Evolutionary conservation across 2,888 invertebrate species (phyloP).

Genomic region (Calephelis perditalis): DNA sequence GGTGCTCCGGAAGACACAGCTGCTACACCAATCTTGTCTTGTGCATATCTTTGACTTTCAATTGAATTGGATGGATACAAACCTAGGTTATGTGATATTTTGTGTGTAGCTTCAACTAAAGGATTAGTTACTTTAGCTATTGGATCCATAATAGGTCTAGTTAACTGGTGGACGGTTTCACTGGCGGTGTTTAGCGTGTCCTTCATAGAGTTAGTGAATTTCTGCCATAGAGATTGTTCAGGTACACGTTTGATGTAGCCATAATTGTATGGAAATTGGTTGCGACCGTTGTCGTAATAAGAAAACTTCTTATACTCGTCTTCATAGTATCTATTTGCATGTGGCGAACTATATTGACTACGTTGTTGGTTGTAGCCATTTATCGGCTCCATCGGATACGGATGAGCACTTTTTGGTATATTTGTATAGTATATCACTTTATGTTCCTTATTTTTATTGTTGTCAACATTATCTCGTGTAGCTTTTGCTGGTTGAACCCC

Average conservation of each 20-base stretch:
- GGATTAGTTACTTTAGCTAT: conserved; percentile 80
- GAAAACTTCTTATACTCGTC: conserved; percentile 73
- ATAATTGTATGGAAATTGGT: conserved; percentile 79
- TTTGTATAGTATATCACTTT: conserved; percentile 73
- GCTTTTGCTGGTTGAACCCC: conserved; percentile 87
- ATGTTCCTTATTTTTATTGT: conserved; percentile 49
- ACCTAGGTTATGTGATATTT: conserved; percentile 87
- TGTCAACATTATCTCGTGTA: conserved; percentile 58
- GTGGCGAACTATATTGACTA: conserved; percentile 60
- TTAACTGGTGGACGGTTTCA: conserved; percentile 82
- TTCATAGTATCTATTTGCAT: conserved; percentile 65
- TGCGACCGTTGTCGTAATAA: conserved; percentile 69
- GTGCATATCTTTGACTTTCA: conserved; percentile 66
- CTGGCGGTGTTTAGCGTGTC: conserved; percentile 85
- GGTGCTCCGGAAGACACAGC: conserved; percentile 75
- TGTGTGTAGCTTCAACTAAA: conserved; percentile 86
- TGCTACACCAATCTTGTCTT: conserved; percentile 82
- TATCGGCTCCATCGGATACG: conserved; percentile 74
- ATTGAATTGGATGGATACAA: conserved; percentile 70
- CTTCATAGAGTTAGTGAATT: conserved; percentile 84
- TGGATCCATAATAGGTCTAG: conserved; percentile 79
- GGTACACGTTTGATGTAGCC: conserved; percentile 77
- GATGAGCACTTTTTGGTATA: conserved; percentile 76
- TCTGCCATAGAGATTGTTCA: conserved; percentile 84
- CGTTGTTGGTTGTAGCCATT: conserved; percentile 63